Conservation (phyloP, 1,140 invertebrate genomes). For the Drosophila pseudoananassae region DNA sequence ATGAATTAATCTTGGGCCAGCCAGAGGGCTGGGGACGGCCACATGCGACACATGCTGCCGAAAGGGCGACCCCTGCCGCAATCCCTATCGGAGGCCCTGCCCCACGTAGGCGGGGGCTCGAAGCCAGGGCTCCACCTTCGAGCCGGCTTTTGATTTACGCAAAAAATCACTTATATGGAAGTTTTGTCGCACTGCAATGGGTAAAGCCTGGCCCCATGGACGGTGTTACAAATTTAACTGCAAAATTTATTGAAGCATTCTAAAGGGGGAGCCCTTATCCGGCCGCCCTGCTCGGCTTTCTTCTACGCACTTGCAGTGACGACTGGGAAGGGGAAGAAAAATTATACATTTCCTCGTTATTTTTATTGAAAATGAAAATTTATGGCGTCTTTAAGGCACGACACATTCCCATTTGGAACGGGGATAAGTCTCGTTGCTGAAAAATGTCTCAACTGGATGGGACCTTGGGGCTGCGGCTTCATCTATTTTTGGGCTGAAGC, state of each 20-base stretch:
- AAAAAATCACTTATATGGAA: constrained; percentile 80
- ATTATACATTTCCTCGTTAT: constrained; percentile 63
- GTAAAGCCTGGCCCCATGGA: constrained; percentile 30
- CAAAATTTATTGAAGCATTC: constrained; percentile 76
- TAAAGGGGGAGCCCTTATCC: constrained; percentile 1
- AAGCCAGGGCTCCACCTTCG: constrained; percentile 41
- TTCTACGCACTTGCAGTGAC: constrained; percentile 56
- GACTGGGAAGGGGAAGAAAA: constrained; percentile 13
- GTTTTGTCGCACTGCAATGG: constrained; percentile 63
- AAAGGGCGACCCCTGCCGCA: constrained; percentile 2
- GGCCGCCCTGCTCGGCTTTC: constrained; percentile 33
- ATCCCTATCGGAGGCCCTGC: background rate
- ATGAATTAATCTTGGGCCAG: constrained; percentile 70
- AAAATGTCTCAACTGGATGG: constrained; percentile 15
- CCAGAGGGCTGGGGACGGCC: background rate
- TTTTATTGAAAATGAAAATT: constrained; percentile 79
- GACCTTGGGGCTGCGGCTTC: background rate
- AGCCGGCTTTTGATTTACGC: constrained; percentile 74
- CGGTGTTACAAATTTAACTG: constrained; percentile 56
- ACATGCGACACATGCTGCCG: constrained; percentile 32
- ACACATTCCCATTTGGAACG: constrained; percentile 73
- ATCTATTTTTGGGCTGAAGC: constrained; percentile 37
- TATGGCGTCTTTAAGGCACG: constrained; percentile 76
- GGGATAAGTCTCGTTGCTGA: constrained; percentile 56
- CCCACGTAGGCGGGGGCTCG: background rate